Conservation (phyloP, 2,113 vertebrate genomes). For the Malurus cyaneus region DNA sequence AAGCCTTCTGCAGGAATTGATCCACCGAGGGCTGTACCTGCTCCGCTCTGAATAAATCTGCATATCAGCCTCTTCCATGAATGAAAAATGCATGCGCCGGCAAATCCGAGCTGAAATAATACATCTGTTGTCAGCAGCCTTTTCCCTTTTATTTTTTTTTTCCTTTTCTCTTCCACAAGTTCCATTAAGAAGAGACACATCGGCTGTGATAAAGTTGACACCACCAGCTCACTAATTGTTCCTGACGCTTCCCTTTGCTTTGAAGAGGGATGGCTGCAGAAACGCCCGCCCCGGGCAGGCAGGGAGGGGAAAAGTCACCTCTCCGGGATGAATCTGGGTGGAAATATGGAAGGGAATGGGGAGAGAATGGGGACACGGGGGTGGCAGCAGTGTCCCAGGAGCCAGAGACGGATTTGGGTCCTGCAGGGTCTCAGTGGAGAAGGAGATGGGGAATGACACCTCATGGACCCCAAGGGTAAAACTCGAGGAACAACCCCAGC, state of each 20-base stretch:
- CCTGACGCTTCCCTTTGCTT: slow-evolving; percentile 6
- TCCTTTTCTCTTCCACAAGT: neutral
- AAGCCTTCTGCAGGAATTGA: neutral
- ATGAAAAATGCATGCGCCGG: neutral
- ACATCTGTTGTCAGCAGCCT: slow-evolving; percentile 29
- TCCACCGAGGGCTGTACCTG: neutral
- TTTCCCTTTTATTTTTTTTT: neutral
- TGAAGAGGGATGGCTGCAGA: neutral
- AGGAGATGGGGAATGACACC: neutral
- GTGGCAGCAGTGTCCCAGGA: neutral
- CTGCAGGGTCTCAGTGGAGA: rapidly evolving
- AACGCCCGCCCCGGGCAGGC: neutral
- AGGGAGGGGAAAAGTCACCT: neutral
- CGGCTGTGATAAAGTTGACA: slow-evolving; percentile 7
- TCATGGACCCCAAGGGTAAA: rapidly evolving
- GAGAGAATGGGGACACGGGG: rapidly evolving
- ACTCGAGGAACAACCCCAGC: neutral
- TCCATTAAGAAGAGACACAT: slow-evolving; percentile 37
- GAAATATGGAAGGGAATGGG: neutral
- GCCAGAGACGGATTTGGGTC: rapidly evolving
- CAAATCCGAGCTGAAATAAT: slow-evolving; percentile 10
- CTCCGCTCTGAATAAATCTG: neutral
- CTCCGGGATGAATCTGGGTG: neutral
- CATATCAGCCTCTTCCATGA: neutral
- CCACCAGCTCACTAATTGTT: slow-evolving; percentile 13